Conservation (phyloP, 2,888 invertebrate genomes). For the Argyresthia albistria region DNA sequence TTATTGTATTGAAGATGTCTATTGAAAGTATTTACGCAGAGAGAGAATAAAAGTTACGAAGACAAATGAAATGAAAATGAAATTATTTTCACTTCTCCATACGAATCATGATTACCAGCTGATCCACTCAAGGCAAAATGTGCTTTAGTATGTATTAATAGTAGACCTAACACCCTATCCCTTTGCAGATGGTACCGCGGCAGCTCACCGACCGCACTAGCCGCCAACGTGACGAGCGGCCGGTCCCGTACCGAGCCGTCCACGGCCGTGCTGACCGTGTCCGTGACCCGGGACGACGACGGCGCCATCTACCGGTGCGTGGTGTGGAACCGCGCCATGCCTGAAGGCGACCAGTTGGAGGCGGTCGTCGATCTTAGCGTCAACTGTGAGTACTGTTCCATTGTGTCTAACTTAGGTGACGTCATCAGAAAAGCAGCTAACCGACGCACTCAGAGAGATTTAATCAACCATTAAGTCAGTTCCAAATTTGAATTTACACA, state of each 20-base stretch:
- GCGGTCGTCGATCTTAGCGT: conserved; percentile 87
- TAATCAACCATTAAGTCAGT: too few species aligned
- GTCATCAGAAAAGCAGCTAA: too few species aligned
- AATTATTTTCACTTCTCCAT: too few species aligned
- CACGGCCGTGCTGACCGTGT: conserved; percentile 80
- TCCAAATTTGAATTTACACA: too few species aligned
- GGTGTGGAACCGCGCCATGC: conserved; percentile 92
- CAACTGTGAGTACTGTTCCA: conserved; percentile 82
- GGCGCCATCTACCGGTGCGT: conserved; percentile 87
- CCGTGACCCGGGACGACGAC: conserved; percentile 88
- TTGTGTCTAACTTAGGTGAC: background rate
- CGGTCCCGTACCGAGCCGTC: conserved; percentile 83
- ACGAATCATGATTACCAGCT: too few species aligned
- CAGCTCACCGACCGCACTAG: conserved; percentile 80
- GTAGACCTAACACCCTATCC: conserved; percentile 2
- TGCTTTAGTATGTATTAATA: too few species aligned
- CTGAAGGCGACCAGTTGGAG: conserved; percentile 84
- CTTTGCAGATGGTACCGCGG: conserved; percentile 84
- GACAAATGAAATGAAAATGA: too few species aligned
- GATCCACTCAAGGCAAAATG: too few species aligned
- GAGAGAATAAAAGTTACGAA: too few species aligned
- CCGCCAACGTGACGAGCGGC: conserved; percentile 78
- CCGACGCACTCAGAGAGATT: too few species aligned
- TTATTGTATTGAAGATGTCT: too few species aligned
- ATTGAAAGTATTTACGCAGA: too few species aligned